A percentile compares a stretch with the other conserved stretches of the same genome.
These are phyloP conservation scores for Lepidurus couesii DNA, from an alignment of 1,140 invertebrate species.

Conservation along the genomic window DNA sequence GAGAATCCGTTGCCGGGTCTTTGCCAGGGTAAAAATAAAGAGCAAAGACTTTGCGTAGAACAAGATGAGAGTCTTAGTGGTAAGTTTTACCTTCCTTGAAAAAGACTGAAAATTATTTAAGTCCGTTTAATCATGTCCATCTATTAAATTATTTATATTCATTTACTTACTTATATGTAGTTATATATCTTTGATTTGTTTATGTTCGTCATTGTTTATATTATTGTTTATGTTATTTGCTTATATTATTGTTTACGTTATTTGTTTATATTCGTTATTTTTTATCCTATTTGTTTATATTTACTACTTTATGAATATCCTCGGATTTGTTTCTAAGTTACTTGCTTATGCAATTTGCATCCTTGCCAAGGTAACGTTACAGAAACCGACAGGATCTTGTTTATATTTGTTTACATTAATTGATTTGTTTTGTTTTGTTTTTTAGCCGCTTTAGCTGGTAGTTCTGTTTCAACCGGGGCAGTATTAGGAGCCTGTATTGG, in stretches of 20 bases:
- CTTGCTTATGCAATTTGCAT: neutral
- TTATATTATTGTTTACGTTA: neutral
- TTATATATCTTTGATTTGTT: constrained; percentile 22
- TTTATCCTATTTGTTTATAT: constrained; percentile 21
- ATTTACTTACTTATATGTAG: too few relatives aligned
- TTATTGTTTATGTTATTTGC: neutral
- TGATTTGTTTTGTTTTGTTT: constrained; percentile 27
- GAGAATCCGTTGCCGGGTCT: constrained; percentile 49
- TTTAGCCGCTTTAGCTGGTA: constrained; percentile 20
- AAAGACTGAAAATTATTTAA: too few relatives aligned
- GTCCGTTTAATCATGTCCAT: too few relatives aligned
- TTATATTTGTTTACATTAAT: neutral
- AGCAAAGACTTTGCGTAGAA: constrained; percentile 56
- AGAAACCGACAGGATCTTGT: too few relatives aligned
- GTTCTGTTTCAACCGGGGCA: constrained; percentile 47
- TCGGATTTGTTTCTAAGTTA: neutral
- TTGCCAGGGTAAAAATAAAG: constrained; percentile 58
- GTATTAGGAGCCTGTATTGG: constrained; percentile 51
- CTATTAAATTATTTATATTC: too few relatives aligned
- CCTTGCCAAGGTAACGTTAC: too few relatives aligned
- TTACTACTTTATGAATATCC: neutral
- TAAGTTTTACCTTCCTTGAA: neutral
- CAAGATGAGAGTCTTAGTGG: neutral
- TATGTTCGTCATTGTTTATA: constrained; percentile 12
- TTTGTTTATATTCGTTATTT: constrained; percentile 24